Conservation (phyloP, 2,113 vertebrate species). For the Carassius carassius region DNA sequence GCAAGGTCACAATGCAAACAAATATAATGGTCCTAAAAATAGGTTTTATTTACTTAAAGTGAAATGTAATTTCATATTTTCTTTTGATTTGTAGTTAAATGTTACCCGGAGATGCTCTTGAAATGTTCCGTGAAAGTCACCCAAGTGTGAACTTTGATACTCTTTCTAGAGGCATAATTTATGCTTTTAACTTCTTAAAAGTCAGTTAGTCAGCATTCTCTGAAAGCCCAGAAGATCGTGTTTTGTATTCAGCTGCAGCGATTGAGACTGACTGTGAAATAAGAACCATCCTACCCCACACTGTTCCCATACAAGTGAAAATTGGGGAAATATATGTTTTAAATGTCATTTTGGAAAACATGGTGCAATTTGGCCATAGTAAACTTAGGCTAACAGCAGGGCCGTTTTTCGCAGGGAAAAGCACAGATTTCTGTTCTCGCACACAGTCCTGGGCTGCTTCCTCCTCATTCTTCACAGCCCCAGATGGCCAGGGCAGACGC, state of each 20-base stretch:
- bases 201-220: constrained; percentile 14
- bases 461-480: constrained; percentile 49
- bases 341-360: constrained; percentile 23
- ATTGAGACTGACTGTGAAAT: constrained; percentile 14
- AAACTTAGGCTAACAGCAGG: constrained; percentile 4
- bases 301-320: constrained; percentile 11
- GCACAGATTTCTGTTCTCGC: constrained; percentile 33
- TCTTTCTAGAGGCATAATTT: constrained; percentile 18
- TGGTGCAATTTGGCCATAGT: constrained; percentile 9
- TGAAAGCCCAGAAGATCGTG: background rate
- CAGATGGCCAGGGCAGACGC: constrained; percentile 64
- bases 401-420: background rate
- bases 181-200: constrained; percentile 34
- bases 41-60: background rate
- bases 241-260: background rate
- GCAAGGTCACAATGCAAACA: background rate
- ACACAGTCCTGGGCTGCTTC: constrained; percentile 8
- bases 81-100: background rate
- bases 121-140: background rate
- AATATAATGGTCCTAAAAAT: background rate
- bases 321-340: constrained; percentile 32
- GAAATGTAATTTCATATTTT: background rate
- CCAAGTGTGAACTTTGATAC: constrained; percentile 36
- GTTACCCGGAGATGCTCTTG: background rate
- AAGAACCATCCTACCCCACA: background rate